A percentile compares a stretch with the other conserved stretches of the same genome.
These are phyloP conservation scores for Climacteris rufus DNA, from an alignment of 2,113 vertebrate species.

Conservation along the genomic window DNA sequence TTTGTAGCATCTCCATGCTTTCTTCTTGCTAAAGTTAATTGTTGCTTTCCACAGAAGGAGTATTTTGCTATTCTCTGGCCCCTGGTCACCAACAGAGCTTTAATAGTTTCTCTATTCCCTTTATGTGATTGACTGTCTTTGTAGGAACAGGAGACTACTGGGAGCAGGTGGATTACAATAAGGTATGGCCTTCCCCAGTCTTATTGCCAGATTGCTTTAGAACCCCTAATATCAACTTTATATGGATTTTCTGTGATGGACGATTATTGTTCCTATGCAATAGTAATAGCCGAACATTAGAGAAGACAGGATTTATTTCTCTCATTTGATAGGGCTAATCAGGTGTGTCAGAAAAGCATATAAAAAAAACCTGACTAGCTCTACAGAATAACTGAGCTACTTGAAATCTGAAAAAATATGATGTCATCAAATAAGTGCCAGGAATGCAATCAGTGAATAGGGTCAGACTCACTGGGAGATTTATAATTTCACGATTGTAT, in stretches of 20 bases:
- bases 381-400: not conserved
- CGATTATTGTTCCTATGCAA: not conserved
- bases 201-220: not conserved
- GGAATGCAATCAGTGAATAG: not conserved
- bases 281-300: not conserved
- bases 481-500: not conserved
- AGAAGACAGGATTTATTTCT: not conserved
- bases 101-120: not conserved
- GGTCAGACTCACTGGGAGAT: not conserved
- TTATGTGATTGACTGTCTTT: not conserved
- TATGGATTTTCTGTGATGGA: not conserved
- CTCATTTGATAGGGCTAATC: not conserved
- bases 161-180: not conserved
- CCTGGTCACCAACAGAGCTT: not conserved
- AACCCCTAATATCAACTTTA: not conserved
- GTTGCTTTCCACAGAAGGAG: slow-evolving; percentile 18
- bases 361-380: not conserved
- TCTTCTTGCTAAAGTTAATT: not conserved
- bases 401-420: not conserved
- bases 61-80: not conserved
- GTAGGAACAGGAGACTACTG: not conserved
- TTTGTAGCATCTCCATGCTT: not conserved
- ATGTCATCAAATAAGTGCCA: not conserved
- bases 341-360: not conserved
- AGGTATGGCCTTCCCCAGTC: not conserved